These are phyloP conservation scores for Dicyrtoma fusca DNA, from an alignment of 2,888 invertebrate genomes.

Conservation along the genomic window DNA sequence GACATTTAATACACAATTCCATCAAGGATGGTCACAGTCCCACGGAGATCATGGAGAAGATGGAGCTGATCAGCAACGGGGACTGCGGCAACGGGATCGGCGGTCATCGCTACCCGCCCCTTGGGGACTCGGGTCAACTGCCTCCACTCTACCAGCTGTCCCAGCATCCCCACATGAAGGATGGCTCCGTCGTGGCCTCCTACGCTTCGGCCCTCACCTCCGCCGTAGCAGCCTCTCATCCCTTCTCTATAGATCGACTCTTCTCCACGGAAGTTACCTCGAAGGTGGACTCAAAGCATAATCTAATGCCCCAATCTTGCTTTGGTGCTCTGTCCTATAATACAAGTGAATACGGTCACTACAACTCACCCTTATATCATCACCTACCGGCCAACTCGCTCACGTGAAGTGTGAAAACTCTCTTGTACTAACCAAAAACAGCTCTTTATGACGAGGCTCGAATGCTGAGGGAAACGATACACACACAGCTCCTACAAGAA, in stretches of 20 bases:
- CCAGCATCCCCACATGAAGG: slow-evolving; percentile 39
- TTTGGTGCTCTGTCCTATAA: slow-evolving; percentile 53
- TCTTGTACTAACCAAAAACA: neutral
- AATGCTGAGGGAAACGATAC: neutral
- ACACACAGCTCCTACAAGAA: neutral
- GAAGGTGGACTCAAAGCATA: slow-evolving; percentile 47
- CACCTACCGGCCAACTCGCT: slow-evolving; percentile 53
- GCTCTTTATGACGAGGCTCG: neutral
- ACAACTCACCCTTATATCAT: slow-evolving; percentile 49
- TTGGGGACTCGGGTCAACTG: slow-evolving; percentile 39
- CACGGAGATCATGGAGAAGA: slow-evolving; percentile 51
- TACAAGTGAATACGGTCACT: slow-evolving; percentile 44
- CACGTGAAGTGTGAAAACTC: slow-evolving; percentile 43
- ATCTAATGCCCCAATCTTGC: slow-evolving; percentile 52
- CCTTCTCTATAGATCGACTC: slow-evolving; percentile 92
- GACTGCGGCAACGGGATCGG: slow-evolving; percentile 46
- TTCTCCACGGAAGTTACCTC: slow-evolving; percentile 71
- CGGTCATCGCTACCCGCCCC: slow-evolving; percentile 38
- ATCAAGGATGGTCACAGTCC: slow-evolving; percentile 40
- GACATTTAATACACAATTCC: slow-evolving; percentile 38
- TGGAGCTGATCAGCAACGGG: slow-evolving; percentile 48
- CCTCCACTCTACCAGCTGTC: slow-evolving; percentile 29
- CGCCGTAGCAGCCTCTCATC: slow-evolving; percentile 64
- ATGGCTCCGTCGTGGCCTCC: slow-evolving; percentile 7
- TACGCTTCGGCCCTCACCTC: slow-evolving; percentile 20